Evolutionary conservation across 2,888 invertebrate genomes (phyloP).

Genomic region (Philereme transversata): DNA sequence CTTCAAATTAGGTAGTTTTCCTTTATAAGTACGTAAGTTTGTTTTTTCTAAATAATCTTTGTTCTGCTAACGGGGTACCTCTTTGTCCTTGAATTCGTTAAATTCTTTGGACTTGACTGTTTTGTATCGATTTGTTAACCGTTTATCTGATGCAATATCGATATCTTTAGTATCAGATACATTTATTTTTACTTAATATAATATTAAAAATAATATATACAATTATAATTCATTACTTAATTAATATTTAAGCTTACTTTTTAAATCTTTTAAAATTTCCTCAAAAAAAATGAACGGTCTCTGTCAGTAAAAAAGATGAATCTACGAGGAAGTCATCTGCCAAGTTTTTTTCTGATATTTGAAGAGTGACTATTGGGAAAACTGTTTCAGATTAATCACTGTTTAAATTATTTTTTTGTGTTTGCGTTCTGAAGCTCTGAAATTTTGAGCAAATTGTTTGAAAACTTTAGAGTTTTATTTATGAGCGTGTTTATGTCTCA

Average conservation of each 20-base stretch:
- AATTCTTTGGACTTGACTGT: neutral
- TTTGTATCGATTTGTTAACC: conserved; percentile 7
- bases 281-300: conserved; percentile 23
- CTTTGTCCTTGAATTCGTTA: conserved; percentile 19
- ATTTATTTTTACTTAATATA: neutral
- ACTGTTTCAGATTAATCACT: conserved; percentile 7
- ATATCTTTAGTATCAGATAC: neutral
- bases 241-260: neutral
- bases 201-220: too few species aligned
- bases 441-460: too few species aligned
- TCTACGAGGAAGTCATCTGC: conserved; percentile 30
- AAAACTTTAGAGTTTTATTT: neutral
- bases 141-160: conserved; percentile 13
- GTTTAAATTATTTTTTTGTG: conserved; percentile 8
- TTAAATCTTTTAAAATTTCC: conserved; percentile 19
- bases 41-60: conserved; percentile 1
- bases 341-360: conserved; percentile 26
- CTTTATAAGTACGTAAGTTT: conserved; percentile 1
- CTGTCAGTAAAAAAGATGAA: conserved; percentile 30
- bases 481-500: conserved; percentile 10
- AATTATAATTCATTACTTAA: too few species aligned
- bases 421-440: conserved; percentile 2
- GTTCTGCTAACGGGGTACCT: neutral
- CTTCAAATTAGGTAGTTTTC: neutral
- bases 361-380: conserved; percentile 9